Conservation (phyloP, 2,113 vertebrate genomes). For the Cinclus cinclus region DNA sequence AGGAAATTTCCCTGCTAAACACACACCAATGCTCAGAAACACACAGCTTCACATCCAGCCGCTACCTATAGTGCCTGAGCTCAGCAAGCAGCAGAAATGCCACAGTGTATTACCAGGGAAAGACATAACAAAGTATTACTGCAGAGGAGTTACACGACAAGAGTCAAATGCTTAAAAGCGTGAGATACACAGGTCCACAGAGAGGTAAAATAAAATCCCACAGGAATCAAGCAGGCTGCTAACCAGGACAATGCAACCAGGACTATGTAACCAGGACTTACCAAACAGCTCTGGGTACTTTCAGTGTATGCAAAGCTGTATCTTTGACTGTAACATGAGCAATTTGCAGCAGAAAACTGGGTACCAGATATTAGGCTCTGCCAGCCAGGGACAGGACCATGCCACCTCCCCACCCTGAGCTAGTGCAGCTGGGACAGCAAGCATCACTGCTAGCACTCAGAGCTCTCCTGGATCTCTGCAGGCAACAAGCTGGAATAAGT, state of each 20-base stretch:
- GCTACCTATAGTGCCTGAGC: fast-evolving
- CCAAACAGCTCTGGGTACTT: neutral
- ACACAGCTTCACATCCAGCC: neutral
- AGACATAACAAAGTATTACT: neutral
- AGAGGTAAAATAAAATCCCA: neutral
- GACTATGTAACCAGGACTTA: neutral
- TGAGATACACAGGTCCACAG: neutral
- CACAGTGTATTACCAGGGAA: neutral
- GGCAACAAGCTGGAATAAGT: neutral
- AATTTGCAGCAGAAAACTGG: neutral
- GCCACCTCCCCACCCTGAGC: neutral
- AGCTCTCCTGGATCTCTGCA: neutral
- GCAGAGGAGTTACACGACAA: neutral
- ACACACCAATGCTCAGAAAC: neutral
- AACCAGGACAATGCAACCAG: fast-evolving
- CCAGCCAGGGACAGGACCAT: neutral
- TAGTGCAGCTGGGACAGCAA: neutral
- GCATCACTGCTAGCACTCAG: neutral
- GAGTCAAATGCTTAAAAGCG: neutral
- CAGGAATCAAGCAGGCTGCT: neutral
- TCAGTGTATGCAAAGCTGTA: fast-evolving
- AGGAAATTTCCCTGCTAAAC: neutral
- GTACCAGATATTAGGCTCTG: neutral
- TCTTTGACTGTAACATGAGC: fast-evolving
- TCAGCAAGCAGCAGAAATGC: neutral